Evolutionary conservation across 2,113 vertebrate genomes (phyloP).

Genomic region (Pituophis catenifer): DNA sequence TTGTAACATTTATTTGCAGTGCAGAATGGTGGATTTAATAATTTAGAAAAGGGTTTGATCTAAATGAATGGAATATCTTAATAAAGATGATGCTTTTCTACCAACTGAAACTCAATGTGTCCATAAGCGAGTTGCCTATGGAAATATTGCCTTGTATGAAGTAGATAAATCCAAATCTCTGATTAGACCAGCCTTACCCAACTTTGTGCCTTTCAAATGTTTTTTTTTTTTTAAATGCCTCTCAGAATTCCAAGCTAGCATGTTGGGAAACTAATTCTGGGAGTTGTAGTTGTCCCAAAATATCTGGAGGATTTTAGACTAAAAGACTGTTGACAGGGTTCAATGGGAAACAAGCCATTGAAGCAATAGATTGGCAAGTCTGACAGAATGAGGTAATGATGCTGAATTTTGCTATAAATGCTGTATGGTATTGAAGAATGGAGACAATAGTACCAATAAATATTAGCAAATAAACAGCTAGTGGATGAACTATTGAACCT

Average conservation of each 20-base stretch:
- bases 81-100: not conserved
- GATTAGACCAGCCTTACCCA: not conserved
- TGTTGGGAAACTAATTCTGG: not conserved
- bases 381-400: not conserved
- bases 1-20: slow-evolving; percentile 9
- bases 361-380: not conserved
- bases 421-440: not conserved
- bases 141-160: not conserved
- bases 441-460: not conserved
- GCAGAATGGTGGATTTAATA: not conserved
- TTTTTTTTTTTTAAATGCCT: not conserved
- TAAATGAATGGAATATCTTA: not conserved
- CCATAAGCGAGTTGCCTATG: not conserved
- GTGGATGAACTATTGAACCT: not conserved
- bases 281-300: not conserved
- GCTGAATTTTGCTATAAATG: not conserved
- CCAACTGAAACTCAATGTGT: not conserved
- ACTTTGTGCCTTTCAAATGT: not conserved
- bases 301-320: not conserved
- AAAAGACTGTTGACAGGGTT: not conserved
- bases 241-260: not conserved
- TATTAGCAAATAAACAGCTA: not conserved
- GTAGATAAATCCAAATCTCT: not conserved
- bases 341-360: not conserved
- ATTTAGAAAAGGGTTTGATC: not conserved